phyloP scores from a whole-genome alignment of 2,888 invertebrate genomes.

The Pherbina coryleti region DNA sequence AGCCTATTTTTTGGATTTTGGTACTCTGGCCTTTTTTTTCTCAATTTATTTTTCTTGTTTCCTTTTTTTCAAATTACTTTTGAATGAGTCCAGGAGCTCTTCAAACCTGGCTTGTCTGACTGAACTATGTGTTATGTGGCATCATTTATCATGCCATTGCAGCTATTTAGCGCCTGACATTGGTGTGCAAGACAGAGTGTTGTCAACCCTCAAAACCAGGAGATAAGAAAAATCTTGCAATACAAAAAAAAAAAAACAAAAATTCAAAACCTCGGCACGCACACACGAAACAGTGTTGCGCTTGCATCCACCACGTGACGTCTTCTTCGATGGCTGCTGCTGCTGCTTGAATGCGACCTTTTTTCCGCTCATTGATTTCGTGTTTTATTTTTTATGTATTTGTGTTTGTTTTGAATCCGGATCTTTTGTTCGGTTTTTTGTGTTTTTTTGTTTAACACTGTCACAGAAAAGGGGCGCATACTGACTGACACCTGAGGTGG shows the following conservation, averaged over 20 bases:
- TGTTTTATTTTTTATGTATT: conserved; percentile 25
- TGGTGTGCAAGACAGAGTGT: conserved; percentile 11
- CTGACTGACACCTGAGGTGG: conserved; percentile 43
- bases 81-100: conserved; percentile 8
- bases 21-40: neutral
- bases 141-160: conserved; percentile 29
- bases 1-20: neutral
- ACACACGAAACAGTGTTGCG: neutral
- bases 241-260: no score
- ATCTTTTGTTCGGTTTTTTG: conserved; percentile 10
- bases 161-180: conserved; percentile 16
- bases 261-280: neutral
- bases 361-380: conserved; percentile 46
- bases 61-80: neutral
- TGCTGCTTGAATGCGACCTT: conserved; percentile 42
- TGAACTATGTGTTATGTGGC: conserved; percentile 12
- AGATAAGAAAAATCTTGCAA: neutral
- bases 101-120: conserved; percentile 27
- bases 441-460: neutral
- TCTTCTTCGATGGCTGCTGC: conserved; percentile 26
- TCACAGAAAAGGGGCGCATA: conserved; percentile 39
- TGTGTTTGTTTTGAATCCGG: neutral
- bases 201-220: conserved; percentile 26
- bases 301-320: conserved; percentile 16
- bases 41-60: neutral